Percentiles rank a stretch among this genome's conserved stretches.
Evolutionary conservation across 2,888 invertebrate species (phyloP).

Genomic region (Caenorhabditis becei): DNA sequence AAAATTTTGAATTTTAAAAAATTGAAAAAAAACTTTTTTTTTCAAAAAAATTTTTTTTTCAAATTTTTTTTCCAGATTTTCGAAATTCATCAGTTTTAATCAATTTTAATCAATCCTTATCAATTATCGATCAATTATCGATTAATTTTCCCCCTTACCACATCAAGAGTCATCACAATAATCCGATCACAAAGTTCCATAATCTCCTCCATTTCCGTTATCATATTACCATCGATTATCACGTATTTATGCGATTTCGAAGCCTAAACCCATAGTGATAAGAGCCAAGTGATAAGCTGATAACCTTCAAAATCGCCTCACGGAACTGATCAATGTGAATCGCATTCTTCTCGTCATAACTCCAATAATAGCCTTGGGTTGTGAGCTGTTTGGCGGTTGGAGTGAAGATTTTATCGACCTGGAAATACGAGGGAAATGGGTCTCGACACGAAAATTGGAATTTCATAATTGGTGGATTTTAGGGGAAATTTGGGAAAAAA

Average conservation of each 20-base stretch:
- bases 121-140: too few species aligned
- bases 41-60: too few species aligned
- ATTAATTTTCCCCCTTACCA: constrained; percentile 47
- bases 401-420: constrained; percentile 57
- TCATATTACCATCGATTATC: constrained; percentile 79
- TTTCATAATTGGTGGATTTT: too few species aligned
- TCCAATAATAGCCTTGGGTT: constrained; percentile 52
- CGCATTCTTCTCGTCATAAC: constrained; percentile 61
- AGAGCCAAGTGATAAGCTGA: background rate
- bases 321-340: constrained; percentile 34
- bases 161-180: constrained; percentile 77
- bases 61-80: too few species aligned
- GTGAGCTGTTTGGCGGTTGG: constrained; percentile 36
- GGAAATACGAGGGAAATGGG: background rate
- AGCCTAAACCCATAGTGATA: constrained; percentile 25
- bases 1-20: too few species aligned
- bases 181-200: constrained; percentile 66
- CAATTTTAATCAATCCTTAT: too few species aligned
- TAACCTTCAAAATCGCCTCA: constrained; percentile 25
- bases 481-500: background rate
- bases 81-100: too few species aligned
- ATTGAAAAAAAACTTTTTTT: too few species aligned
- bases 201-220: constrained; percentile 74
- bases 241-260: constrained; percentile 64
- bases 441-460: too few species aligned